phyloP scores from a whole-genome alignment of 2,888 invertebrate genomes.

The Operophtera brumata region DNA sequence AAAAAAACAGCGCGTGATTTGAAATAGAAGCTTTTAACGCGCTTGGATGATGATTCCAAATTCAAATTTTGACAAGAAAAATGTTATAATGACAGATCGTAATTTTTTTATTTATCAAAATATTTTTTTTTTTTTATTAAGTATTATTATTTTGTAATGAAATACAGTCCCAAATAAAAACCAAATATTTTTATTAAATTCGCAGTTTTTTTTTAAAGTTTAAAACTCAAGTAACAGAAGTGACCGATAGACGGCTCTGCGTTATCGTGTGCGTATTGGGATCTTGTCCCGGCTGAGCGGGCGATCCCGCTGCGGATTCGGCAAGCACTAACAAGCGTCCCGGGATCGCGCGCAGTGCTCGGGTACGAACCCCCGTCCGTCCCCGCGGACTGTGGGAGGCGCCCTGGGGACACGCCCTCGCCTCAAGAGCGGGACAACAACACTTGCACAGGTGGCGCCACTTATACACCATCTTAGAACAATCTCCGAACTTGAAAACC shows the following conservation, averaged over 20 bases:
- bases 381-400: conserved; percentile 78
- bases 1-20: conserved; percentile 42
- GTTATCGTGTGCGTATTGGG: conserved; percentile 76
- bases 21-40: conserved; percentile 17
- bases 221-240: conserved; percentile 37
- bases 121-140: neutral
- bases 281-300: conserved; percentile 77
- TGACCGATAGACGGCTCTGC: conserved; percentile 71
- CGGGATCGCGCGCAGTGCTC: conserved; percentile 77
- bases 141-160: neutral
- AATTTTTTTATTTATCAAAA: neutral
- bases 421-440: conserved; percentile 76
- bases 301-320: conserved; percentile 81
- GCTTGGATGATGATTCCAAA: neutral
- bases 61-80: neutral
- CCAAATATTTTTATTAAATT: neutral
- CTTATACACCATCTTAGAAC: conserved; percentile 39
- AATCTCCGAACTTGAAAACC: conserved; percentile 33
- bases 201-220: conserved; percentile 16
- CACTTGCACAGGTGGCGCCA: conserved; percentile 70
- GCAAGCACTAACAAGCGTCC: conserved; percentile 80
- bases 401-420: conserved; percentile 81
- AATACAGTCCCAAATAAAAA: neutral
- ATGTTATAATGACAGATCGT: neutral
- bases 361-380: conserved; percentile 78